Evolutionary conservation across 2,797 vertebrate species (phyloP).

Genomic region (Gallinago nigripennis): DNA sequence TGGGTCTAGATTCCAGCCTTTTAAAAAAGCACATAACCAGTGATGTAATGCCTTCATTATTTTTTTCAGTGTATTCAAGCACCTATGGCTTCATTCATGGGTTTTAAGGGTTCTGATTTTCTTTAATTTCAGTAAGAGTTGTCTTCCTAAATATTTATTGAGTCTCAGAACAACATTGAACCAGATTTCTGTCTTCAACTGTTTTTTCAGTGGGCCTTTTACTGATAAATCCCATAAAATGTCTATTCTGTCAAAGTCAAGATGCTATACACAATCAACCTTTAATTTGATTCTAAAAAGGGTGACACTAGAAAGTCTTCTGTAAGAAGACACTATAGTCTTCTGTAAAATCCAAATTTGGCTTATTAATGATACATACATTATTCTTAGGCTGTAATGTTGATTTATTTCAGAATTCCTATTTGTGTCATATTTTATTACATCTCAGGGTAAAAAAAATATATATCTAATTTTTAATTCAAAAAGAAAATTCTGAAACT

Average conservation of each 20-base stretch:
- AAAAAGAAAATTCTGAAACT: not conserved
- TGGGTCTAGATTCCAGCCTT: not conserved
- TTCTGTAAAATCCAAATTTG: not conserved
- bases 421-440: not conserved
- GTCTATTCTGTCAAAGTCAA: not conserved
- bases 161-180: not conserved
- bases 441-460: accelerated
- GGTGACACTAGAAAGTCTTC: not conserved
- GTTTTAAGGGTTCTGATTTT: not conserved
- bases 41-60: not conserved
- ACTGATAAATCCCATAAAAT: not conserved
- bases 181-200: conserved; percentile 2
- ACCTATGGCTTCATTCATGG: not conserved
- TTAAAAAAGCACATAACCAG: not conserved
- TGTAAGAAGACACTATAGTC: not conserved
- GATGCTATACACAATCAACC: not conserved
- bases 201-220: not conserved
- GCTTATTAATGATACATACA: not conserved
- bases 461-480: not conserved
- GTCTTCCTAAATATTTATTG: not conserved
- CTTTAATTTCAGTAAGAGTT: not conserved
- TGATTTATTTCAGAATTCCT: not conserved
- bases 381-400: not conserved
- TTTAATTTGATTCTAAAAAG: not conserved
- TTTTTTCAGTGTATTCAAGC: not conserved